These are phyloP conservation scores for Enteromius radiatus DNA, from an alignment of 2,797 vertebrate genomes.

Conservation along the genomic window DNA sequence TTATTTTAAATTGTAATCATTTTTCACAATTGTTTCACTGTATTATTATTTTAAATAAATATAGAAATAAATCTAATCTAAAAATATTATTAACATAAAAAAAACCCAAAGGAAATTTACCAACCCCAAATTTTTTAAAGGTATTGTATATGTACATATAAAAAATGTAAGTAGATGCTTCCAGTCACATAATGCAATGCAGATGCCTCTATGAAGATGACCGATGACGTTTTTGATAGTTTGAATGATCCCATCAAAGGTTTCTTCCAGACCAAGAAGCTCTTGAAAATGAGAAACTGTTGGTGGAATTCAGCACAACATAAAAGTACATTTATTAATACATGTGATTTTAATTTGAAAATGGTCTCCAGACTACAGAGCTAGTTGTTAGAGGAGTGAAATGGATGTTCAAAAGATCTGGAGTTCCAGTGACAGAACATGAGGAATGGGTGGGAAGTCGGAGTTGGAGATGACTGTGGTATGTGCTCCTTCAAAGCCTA, in stretches of 20 bases:
- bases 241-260: conserved; percentile 4
- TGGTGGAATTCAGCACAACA: conserved; percentile 43
- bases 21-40: neutral
- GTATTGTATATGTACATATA: neutral
- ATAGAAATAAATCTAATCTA: neutral
- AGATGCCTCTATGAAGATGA: neutral
- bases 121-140: neutral
- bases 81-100: too few relatives aligned
- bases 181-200: conserved; percentile 8
- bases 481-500: conserved; percentile 68
- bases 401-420: conserved; percentile 38
- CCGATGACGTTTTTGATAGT: conserved; percentile 7
- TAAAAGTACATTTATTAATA: conserved; percentile 60
- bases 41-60: neutral
- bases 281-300: conserved; percentile 40
- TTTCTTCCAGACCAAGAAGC: neutral
- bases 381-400: conserved; percentile 39
- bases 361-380: neutral
- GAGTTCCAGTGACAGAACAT: conserved; percentile 20
- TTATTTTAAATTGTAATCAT: neutral
- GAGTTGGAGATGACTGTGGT: conserved; percentile 63
- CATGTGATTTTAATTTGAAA: conserved; percentile 42
- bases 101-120: neutral
- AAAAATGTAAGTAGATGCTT: conserved; percentile 9
- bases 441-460: conserved; percentile 13